Evolutionary conservation across 2,888 invertebrate genomes (phyloP).

Genomic region (Cinara cedri): DNA sequence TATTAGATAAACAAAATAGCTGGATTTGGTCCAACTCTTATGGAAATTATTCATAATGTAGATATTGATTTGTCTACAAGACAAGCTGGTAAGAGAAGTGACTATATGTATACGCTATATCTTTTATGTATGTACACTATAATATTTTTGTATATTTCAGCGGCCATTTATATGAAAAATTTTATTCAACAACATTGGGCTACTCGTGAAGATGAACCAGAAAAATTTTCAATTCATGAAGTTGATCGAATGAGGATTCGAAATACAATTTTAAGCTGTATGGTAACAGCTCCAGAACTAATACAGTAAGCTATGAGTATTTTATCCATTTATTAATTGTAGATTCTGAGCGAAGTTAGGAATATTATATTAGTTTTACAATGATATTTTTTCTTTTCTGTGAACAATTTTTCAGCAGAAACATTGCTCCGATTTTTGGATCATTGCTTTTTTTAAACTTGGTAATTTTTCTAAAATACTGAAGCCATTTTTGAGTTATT

Average conservation of each 20-base stretch:
- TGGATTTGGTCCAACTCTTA: slow-evolving; percentile 90
- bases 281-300: slow-evolving; percentile 89
- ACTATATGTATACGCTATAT: not conserved
- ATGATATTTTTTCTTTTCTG: no score
- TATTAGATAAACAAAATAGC: slow-evolving; percentile 89
- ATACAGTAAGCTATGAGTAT: slow-evolving; percentile 68
- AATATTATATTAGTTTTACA: no score
- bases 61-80: slow-evolving; percentile 89
- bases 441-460: no score
- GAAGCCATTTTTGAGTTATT: no score
- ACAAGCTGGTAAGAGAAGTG: slow-evolving; percentile 75
- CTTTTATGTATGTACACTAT: not conserved
- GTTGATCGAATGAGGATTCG: slow-evolving; percentile 93
- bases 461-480: no score
- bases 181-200: slow-evolving; percentile 87
- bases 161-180: slow-evolving; percentile 96
- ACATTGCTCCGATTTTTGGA: no score
- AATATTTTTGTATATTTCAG: slow-evolving; percentile 60
- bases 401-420: no score
- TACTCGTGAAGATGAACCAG: slow-evolving; percentile 77
- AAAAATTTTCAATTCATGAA: slow-evolving; percentile 89
- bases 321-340: not conserved
- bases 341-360: no score
- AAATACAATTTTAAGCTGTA: slow-evolving; percentile 92
- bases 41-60: slow-evolving; percentile 91